Evolutionary conservation across 2,113 vertebrate genomes (phyloP), one percentile per base, ranked within the genome.

Genomic region (Varanus komodoensis): DNA sequence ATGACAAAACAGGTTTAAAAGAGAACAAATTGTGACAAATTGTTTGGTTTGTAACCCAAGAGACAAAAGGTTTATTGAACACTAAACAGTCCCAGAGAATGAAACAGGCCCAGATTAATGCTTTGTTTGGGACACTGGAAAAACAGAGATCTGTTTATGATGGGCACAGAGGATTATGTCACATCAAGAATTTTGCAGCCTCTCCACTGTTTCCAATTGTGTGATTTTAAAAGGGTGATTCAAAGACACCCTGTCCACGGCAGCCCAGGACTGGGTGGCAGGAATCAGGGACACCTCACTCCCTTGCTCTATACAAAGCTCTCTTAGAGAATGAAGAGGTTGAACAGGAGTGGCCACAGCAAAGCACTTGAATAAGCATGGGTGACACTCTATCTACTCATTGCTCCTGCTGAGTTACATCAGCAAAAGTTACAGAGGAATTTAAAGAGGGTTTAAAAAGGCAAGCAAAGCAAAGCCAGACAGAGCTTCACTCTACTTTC

Each of bases 1-100:
- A 38, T 90, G 92, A n/a, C 52, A 17, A 84, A 89, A 32, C 4
- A 79, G 1, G 83, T 52, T 21, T 81, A 78, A 83, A 77, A 90
- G 11, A 75, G 0, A 77, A 48, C 32, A 38, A 71, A 71, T 17
- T 71, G 17, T 14, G 1, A 86, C 87, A 89, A 82, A 69, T 84
- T 25, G 23, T 8, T 83, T 83, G 44, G 67, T 67, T 4, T 86
- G 19, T 17, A 73, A 19, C 8, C 52, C 86, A 2, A 78, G 54
- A 79, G 14, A 84, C 74, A 89, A 89, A 86, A 11, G 1, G 74
- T 90, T 67, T 77, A 44, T 34, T 74, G 71, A 23, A 54, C 32
- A 86, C 2, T 25, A 32, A 54, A 50, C 27, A 54, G 5, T 4
- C 52, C 52, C 48, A 81, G 27, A 54, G 38, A 1, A 48, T 74